Base-by-base conservation (phyloP, 2,888 invertebrate genomes). In the Atethmia centrago region DNA sequence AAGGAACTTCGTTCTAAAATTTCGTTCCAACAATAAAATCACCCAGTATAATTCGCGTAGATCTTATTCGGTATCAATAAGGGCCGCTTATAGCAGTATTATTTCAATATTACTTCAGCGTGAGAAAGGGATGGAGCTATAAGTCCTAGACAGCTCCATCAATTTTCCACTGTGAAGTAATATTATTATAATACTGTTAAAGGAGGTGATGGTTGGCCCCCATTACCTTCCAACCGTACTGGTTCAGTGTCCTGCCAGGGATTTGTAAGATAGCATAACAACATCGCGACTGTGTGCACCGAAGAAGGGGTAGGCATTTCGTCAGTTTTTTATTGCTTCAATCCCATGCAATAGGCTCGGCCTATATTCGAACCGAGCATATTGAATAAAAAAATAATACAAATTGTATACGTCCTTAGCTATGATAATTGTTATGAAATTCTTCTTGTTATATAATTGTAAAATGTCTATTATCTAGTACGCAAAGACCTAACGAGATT, bases 401-500 rank as follows among this genome's bases (percentile, higher is more conserved):
- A 12, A n/a, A 31, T 56, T 56, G 64, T 64, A 56, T 56, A 83
- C 79, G 75, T 78, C 72, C 76, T 71, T 76, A 64, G 53, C 55
- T 59, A 69, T 67, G 21, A 74, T 73, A 70, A 79, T 79, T 86
- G 86, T 85, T 87, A 87, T 71, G 42, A 61, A 77, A 65, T 62
- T 81, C 77, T 79, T 71, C 61, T 80, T 87, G 86, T 87, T 87
- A 80, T 66, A 51, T 85, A 81, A 76, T 83, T 85, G 69, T 80
- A 83, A 79, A 71, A 81, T 84, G 65, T 84, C 56, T 81, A 55
- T 55, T 42, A 64, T 12, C 10, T 73, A 65, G 12, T 45, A 53
- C 53, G 36, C 7, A 53, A 16, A 65, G 53, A 31, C 28, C 12
- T 74, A 65, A 36, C 36, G 36, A 36, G 36, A 36, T 45, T 53